Evolutionary conservation across 2,888 invertebrate genomes (phyloP).

Genomic region (Cantharis flavilabris): DNA sequence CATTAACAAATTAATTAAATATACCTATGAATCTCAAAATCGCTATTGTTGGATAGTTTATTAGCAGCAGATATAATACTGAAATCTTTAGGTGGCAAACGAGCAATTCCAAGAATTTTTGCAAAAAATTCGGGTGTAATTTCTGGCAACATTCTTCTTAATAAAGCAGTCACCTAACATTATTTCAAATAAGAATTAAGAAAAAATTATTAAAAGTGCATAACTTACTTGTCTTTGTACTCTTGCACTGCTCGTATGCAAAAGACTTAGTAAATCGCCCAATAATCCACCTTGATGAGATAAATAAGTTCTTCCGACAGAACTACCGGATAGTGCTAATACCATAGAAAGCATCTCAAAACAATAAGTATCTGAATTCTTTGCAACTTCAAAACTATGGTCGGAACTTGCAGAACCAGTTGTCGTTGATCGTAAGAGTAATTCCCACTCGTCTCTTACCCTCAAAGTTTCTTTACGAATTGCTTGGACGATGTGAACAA

Average conservation of each 20-base stretch:
- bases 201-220: neutral
- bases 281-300: conserved; percentile 87
- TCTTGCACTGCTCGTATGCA: conserved; percentile 93
- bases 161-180: conserved; percentile 76
- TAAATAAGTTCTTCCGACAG: conserved; percentile 86
- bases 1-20: neutral
- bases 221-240: conserved; percentile 84
- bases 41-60: conserved; percentile 54
- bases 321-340: conserved; percentile 88
- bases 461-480: conserved; percentile 87
- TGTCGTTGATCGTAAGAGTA: conserved; percentile 59
- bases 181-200: neutral
- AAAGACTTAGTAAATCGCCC: conserved; percentile 79
- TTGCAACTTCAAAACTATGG: conserved; percentile 56
- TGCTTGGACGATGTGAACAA: conserved; percentile 87
- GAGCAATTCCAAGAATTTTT: conserved; percentile 72
- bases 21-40: conserved; percentile 60
- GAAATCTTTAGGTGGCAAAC: conserved; percentile 75
- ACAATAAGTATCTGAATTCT: conserved; percentile 86
- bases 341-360: conserved; percentile 98
- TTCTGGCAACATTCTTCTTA: conserved; percentile 87
- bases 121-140: conserved; percentile 85
- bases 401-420: conserved; percentile 48
- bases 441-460: conserved; percentile 91
- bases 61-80: conserved; percentile 69